Conservation (phyloP, 2,113 vertebrate species). For the Lasiurus borealis region DNA sequence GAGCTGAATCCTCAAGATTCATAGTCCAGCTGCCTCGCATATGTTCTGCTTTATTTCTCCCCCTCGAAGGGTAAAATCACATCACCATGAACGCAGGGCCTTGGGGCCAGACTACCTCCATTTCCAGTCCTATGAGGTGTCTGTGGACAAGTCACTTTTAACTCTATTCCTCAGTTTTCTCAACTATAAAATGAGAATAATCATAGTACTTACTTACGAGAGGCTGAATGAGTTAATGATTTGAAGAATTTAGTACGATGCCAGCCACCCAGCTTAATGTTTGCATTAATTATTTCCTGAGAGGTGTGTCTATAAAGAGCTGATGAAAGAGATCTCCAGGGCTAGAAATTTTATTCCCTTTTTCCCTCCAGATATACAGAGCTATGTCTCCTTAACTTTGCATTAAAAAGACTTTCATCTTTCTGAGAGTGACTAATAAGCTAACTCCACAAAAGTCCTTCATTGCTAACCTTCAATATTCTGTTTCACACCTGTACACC, state of each 20-base stretch:
- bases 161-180: not conserved
- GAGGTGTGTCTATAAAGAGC: not conserved
- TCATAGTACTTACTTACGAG: not conserved
- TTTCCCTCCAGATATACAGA: not conserved
- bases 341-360: not conserved
- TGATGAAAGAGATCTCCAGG: not conserved
- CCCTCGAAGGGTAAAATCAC: not conserved
- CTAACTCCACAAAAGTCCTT: not conserved
- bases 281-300: not conserved
- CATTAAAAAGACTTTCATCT: not conserved
- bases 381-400: not conserved
- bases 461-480: not conserved
- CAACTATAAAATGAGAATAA: not conserved
- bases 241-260: not conserved
- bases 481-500: not conserved
- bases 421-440: not conserved
- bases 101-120: not conserved
- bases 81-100: not conserved
- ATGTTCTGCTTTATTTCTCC: slow-evolving; percentile 39
- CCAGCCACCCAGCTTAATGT: not conserved
- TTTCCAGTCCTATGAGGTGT: not conserved
- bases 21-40: slow-evolving; percentile 75
- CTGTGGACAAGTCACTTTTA: not conserved
- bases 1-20: not conserved
- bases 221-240: not conserved